Percentiles rank a stretch among this genome's conserved stretches.
phyloP scores from a whole-genome alignment of 2,888 invertebrate genomes.

The Deilephila elpenor region DNA sequence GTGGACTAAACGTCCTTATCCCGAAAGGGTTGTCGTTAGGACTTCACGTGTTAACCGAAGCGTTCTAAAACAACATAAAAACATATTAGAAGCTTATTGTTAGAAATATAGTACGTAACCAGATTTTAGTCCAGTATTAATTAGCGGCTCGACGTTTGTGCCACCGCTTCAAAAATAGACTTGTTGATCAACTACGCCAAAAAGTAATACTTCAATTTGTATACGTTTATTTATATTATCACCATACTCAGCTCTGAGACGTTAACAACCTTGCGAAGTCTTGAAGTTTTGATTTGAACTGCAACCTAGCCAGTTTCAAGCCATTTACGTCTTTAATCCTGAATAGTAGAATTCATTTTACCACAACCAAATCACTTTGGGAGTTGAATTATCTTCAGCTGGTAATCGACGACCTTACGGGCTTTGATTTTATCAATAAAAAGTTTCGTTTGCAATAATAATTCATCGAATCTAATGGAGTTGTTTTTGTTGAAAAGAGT shows the following conservation, averaged over 20 bases:
- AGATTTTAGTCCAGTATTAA: too few species aligned
- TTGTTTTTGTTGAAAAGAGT: conserved; percentile 4
- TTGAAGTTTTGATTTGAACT: conserved; percentile 18
- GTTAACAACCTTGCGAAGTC: not conserved
- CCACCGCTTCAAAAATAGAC: too few species aligned
- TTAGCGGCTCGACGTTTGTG: too few species aligned
- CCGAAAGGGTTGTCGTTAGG: too few species aligned
- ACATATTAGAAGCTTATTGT: too few species aligned
- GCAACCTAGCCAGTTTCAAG: too few species aligned
- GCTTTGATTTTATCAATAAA: conserved; percentile 10
- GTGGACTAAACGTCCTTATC: too few species aligned
- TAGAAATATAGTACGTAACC: too few species aligned
- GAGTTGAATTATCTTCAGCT: conserved; percentile 13
- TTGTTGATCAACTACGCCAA: too few species aligned
- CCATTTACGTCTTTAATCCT: not conserved
- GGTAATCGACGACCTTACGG: conserved; percentile 12
- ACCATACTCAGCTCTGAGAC: not conserved
- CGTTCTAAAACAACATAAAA: too few species aligned
- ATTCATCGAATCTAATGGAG: conserved; percentile 11
- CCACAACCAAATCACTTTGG: not conserved
- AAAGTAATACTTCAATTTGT: not conserved
- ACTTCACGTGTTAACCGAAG: too few species aligned
- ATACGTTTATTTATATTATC: not conserved
- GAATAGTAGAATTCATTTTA: not conserved
- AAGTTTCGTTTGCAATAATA: conserved; percentile 13